phyloP scores from a whole-genome alignment of 2,797 vertebrate genomes.

The Spizella passerina region DNA sequence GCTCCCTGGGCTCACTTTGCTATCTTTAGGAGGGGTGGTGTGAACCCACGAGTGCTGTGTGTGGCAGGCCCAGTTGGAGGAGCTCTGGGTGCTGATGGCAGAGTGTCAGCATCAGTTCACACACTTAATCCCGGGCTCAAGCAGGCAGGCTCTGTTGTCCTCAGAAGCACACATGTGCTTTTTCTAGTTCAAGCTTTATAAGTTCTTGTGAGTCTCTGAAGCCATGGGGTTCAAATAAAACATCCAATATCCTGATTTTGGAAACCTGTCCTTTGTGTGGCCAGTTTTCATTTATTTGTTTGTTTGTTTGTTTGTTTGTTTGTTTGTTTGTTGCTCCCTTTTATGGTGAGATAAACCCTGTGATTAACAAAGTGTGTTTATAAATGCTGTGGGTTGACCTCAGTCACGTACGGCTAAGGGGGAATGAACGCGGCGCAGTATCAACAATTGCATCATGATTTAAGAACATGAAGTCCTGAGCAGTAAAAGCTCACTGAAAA shows the following conservation, averaged over 20 bases:
- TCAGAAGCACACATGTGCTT: not conserved
- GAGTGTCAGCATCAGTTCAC: constrained; percentile 49
- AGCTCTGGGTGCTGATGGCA: constrained; percentile 33
- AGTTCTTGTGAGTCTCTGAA: not conserved
- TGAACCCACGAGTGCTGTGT: not conserved
- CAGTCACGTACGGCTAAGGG: fast-evolving
- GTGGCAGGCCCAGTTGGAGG: not conserved
- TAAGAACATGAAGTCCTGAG: not conserved
- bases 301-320: not conserved
- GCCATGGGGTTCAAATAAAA: not conserved
- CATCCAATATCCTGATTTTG: not conserved
- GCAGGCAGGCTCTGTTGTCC: not conserved
- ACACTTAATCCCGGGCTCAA: constrained; percentile 4
- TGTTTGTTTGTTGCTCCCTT: not conserved
- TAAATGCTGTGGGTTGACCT: not conserved
- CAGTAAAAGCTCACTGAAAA: not conserved
- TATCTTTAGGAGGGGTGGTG: constrained; percentile 42
- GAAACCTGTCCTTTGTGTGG: not conserved
- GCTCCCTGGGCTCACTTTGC: not conserved
- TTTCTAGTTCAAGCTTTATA: not conserved
- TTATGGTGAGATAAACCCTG: not conserved
- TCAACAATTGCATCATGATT: not conserved
- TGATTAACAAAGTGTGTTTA: not conserved
- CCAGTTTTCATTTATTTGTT: not conserved
- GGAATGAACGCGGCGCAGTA: not conserved